Evolutionary conservation across 1,140 invertebrate genomes (phyloP), one percentile per base, ranked within the genome.

Genomic region (Bacillus rossius): DNA sequence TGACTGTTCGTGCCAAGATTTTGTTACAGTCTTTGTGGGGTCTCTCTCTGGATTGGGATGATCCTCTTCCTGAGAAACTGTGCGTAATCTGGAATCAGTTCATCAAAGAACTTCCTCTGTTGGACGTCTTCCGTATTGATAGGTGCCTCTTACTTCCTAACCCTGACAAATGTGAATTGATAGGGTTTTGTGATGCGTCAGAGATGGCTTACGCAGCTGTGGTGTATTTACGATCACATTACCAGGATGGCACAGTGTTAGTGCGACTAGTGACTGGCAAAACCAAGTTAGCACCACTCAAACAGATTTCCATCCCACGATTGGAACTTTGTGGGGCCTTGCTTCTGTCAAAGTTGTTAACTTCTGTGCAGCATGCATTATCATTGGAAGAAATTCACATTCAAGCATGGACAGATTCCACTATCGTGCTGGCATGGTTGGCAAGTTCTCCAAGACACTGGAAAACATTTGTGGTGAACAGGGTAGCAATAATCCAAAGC

Each of bases 321-420:
- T 58, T 79, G 23, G 78, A 79, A 65, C 62, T 80, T 1, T 72
- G 66, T 40, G 77, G 61, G n/a, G 73, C 75, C 1, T 20, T 69
- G 20, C 20, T 77, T 13, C 55, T 66, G 8, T 61, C 69, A 45
- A 45, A 57, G 8, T 47, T 73, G 43, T 34, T 34, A 34, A 34
- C 4, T 34, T 4, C 29, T 34, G 29, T 34, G 29, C 29, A 34
- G 29, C 29, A 34, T 34, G 29, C 29, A 34, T 34, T 34, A 4
- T 10, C 29, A 7, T 34, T 34, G 29, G 29, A 34, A 7, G 29
- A 34, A 34, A 34, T 7, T 34, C 10, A 34, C 29, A 7, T 34
- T 34, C 29, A 34, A 34, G 29, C 29, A 34, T 34, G 29, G 29
- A 34, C 29, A 34, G 29, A 34, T 34, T 34, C 4, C 29, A 34